Evolutionary conservation across 2,888 invertebrate genomes (phyloP).

Genomic region (Zygogramma bicolorata): DNA sequence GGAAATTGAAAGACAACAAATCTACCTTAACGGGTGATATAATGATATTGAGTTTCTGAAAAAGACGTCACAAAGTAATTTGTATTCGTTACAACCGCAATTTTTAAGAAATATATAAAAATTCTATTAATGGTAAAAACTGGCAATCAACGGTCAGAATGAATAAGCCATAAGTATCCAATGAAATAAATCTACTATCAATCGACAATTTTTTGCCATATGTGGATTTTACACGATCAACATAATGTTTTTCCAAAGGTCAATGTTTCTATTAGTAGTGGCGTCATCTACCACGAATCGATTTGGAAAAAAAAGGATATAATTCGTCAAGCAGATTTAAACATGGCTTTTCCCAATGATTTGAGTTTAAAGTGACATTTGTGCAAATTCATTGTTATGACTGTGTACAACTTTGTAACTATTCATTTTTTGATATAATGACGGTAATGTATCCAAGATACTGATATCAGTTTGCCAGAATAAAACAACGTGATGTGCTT

Average conservation of each 20-base stretch:
- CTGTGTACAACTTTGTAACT: neutral
- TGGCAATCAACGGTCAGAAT: neutral
- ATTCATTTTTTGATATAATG: too few species aligned
- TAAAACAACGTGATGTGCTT: neutral
- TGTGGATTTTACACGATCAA: too few species aligned
- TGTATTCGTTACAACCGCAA: too few species aligned
- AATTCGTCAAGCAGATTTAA: too few species aligned
- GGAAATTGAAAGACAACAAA: neutral
- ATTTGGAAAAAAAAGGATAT: too few species aligned
- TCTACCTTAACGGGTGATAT: neutral
- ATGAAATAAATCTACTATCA: neutral
- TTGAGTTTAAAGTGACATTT: too few species aligned
- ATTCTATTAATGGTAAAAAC: neutral
- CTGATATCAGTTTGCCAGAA: neutral
- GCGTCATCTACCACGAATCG: too few species aligned
- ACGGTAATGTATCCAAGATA: neutral
- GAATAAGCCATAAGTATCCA: neutral
- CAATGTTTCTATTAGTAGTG: too few species aligned
- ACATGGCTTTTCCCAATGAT: too few species aligned
- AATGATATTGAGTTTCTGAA: neutral
- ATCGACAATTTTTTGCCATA: neutral
- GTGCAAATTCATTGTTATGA: too few species aligned
- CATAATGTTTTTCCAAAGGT: too few species aligned
- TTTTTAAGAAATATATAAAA: neutral
- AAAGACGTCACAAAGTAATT: too few species aligned